A percentile compares a stretch with the other conserved stretches of the same genome.
Evolutionary conservation across 2,797 vertebrate genomes (phyloP).

Genomic region (Hybognathus amarus): DNA sequence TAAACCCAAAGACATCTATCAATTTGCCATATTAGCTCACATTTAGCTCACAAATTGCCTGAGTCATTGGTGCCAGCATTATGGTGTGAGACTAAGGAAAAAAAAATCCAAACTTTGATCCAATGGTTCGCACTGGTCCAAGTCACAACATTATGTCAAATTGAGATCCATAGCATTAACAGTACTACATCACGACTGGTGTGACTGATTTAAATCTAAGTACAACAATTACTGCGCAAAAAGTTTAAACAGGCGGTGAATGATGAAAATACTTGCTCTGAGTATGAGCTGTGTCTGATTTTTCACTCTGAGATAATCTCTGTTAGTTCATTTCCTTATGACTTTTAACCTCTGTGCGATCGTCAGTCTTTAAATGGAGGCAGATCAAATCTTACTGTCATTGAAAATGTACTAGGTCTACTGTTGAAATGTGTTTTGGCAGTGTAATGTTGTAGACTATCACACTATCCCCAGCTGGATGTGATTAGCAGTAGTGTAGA

Average conservation of each 20-base stretch:
- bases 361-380: background rate
- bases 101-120: background rate
- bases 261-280: background rate
- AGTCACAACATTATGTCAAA: background rate
- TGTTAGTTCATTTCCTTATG: background rate
- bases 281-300: background rate
- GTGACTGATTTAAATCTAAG: constrained; percentile 7
- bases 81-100: background rate
- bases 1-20: background rate
- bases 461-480: constrained; percentile 41
- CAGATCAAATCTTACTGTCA: constrained; percentile 5
- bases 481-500: constrained; percentile 36
- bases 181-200: background rate
- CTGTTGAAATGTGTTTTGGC: constrained; percentile 31
- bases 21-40: background rate
- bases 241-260: background rate
- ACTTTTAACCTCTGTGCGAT: background rate
- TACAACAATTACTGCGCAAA: background rate
- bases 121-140: background rate
- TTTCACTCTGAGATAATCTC: background rate
- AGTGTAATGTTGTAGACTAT: constrained; percentile 20
- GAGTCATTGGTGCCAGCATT: background rate
- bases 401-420: background rate
- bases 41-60: background rate
- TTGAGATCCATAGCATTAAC: background rate